Percentiles rank a stretch among this genome's conserved stretches.
Evolutionary conservation across 2,888 invertebrate species (phyloP).

Genomic region (Graphium colonna): DNA sequence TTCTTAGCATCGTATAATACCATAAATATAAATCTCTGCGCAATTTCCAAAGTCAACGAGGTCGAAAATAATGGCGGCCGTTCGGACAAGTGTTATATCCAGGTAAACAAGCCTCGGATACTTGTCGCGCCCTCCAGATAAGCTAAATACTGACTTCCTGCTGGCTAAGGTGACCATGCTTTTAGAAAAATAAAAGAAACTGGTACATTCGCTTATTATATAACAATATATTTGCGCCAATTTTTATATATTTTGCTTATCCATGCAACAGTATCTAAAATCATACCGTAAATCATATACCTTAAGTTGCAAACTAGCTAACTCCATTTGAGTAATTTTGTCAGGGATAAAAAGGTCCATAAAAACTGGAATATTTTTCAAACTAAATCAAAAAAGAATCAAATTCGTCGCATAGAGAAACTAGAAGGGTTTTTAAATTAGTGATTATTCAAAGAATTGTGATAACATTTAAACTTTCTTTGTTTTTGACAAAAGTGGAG

Average conservation of each 20-base stretch:
- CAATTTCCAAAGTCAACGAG: conserved; percentile 16
- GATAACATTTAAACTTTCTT: too few species aligned
- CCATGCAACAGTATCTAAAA: too few species aligned
- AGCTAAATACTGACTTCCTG: conserved; percentile 72
- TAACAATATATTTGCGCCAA: not conserved
- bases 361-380: too few species aligned
- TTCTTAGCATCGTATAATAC: not conserved
- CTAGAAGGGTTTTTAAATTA: too few species aligned
- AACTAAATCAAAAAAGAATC: too few species aligned
- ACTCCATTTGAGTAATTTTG: too few species aligned
- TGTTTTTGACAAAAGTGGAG: too few species aligned
- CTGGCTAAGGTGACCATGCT: conserved; percentile 41
- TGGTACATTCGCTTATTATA: not conserved
- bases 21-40: conserved; percentile 18
- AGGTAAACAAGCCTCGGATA: conserved; percentile 50
- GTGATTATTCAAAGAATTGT: too few species aligned
- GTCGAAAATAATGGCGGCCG: conserved; percentile 25
- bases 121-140: conserved; percentile 58
- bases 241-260: not conserved
- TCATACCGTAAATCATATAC: too few species aligned
- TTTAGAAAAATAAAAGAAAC: conserved; percentile 15
- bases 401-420: too few species aligned
- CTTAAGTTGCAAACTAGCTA: too few species aligned
- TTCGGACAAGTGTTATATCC: conserved; percentile 41
- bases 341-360: too few species aligned